A percentile compares a stretch with the other conserved stretches of the same genome.
phyloP scores from a whole-genome alignment of 1,140 invertebrate species.

The Papilio glaucus region DNA sequence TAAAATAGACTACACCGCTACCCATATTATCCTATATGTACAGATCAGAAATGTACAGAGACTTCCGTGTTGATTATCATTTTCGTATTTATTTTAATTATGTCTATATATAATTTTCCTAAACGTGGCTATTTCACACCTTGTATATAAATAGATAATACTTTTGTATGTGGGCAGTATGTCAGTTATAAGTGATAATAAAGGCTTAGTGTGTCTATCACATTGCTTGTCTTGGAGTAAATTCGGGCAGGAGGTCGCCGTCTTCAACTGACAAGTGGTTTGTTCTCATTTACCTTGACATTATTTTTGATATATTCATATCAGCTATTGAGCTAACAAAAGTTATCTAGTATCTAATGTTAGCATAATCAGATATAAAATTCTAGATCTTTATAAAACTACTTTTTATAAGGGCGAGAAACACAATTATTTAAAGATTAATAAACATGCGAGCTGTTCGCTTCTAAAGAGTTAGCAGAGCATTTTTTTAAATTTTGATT shows the following conservation, averaged over 20 bases:
- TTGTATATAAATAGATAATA: too few relatives aligned
- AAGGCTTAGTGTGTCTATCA: not conserved
- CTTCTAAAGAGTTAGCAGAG: too few relatives aligned
- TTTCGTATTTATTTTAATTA: too few relatives aligned
- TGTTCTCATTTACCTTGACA: conserved; percentile 12
- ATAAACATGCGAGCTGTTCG: too few relatives aligned
- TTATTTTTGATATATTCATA: conserved; percentile 19
- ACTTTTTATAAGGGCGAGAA: too few relatives aligned
- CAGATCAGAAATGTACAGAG: conserved; percentile 6
- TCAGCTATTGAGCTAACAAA: not conserved
- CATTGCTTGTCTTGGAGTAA: not conserved
- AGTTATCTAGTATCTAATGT: not conserved
- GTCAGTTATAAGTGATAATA: not conserved
- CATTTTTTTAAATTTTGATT: too few relatives aligned
- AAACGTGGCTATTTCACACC: too few relatives aligned
- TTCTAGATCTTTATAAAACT: not conserved
- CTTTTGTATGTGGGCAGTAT: too few relatives aligned
- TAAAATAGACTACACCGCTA: conserved; percentile 8
- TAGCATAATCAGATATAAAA: not conserved
- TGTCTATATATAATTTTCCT: too few relatives aligned
- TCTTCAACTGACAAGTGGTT: conserved; percentile 6
- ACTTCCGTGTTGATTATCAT: not conserved
- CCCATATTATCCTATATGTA: conserved; percentile 15
- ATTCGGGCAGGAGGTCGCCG: conserved; percentile 10
- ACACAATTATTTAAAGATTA: too few relatives aligned